phyloP scores from a whole-genome alignment of 1,140 invertebrate species.

The Episyrphus balteatus region DNA sequence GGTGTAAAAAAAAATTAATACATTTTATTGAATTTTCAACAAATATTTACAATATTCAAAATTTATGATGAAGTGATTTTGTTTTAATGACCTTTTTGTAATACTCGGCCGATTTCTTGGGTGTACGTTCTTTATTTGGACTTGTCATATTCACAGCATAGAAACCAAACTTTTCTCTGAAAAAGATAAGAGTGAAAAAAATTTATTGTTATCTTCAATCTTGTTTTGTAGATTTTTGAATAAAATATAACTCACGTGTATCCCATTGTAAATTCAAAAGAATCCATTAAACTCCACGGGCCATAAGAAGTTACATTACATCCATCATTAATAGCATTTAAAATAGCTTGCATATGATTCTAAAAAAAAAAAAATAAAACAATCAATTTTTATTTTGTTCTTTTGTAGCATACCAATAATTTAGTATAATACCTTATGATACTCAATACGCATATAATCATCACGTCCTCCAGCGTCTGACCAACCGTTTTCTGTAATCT shows the following conservation, averaged over 20 bases:
- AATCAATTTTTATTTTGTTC: too few relatives aligned
- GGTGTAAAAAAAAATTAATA: too few relatives aligned
- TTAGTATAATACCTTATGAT: slow-evolving; percentile 16
- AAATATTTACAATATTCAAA: too few relatives aligned
- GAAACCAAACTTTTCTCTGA: slow-evolving; percentile 15
- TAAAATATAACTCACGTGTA: slow-evolving; percentile 41
- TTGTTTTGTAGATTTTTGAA: too few relatives aligned
- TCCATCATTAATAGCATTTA: slow-evolving; percentile 52
- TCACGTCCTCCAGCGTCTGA: slow-evolving; percentile 40
- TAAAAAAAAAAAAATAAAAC: slow-evolving; percentile 12
- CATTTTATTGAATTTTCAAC: too few relatives aligned
- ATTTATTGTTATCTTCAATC: too few relatives aligned
- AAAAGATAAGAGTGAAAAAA: slow-evolving; percentile 2
- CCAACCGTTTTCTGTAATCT: slow-evolving; percentile 63
- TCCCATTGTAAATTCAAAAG: slow-evolving; percentile 64
- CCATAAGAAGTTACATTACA: slow-evolving; percentile 56
- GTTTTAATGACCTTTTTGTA: slow-evolving; percentile 14
- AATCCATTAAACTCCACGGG: slow-evolving; percentile 66
- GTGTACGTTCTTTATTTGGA: slow-evolving; percentile 4
- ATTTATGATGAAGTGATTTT: slow-evolving; percentile 15
- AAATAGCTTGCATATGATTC: slow-evolving; percentile 50
- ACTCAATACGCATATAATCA: slow-evolving; percentile 41
- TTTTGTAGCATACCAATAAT: too few relatives aligned
- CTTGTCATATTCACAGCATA: slow-evolving; percentile 9
- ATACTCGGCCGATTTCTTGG: slow-evolving; percentile 11